Evolutionary conservation across 2,797 vertebrate genomes (phyloP).

Genomic region (Takifugu ocellatus): DNA sequence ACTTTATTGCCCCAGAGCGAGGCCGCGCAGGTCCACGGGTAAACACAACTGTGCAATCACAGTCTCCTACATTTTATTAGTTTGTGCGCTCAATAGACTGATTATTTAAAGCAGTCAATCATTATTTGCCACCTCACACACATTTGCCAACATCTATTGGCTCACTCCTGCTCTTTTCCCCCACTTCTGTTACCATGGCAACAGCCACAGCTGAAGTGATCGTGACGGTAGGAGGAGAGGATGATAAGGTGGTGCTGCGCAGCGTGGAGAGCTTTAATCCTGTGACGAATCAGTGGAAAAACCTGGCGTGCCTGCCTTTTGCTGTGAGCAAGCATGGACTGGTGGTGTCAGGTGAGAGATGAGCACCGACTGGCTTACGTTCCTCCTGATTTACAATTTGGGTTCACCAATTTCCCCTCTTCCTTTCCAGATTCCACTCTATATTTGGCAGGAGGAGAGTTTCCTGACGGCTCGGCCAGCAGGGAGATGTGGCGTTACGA

Average conservation of each 20-base stretch:
- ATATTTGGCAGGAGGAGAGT: conserved; percentile 80
- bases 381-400: neutral
- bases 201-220: conserved; percentile 79
- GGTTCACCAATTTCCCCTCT: neutral
- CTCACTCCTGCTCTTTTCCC: conserved; percentile 15
- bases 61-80: too few relatives aligned
- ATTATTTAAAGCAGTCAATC: neutral
- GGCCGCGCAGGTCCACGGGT: conserved; percentile 79
- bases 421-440: conserved; percentile 69
- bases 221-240: conserved; percentile 80
- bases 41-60: neutral
- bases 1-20: conserved; percentile 71
- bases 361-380: neutral
- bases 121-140: neutral
- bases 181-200: conserved; percentile 42
- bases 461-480: conserved; percentile 81
- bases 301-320: conserved; percentile 79
- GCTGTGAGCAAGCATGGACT: conserved; percentile 83
- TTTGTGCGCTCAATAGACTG: neutral
- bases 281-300: conserved; percentile 76
- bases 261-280: conserved; percentile 82
- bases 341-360: conserved; percentile 76
- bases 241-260: conserved; percentile 82
- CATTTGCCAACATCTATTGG: neutral
- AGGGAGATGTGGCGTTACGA: conserved; percentile 84